Conservation (phyloP, 2,797 vertebrate genomes). For the Okamejei kenojei region DNA sequence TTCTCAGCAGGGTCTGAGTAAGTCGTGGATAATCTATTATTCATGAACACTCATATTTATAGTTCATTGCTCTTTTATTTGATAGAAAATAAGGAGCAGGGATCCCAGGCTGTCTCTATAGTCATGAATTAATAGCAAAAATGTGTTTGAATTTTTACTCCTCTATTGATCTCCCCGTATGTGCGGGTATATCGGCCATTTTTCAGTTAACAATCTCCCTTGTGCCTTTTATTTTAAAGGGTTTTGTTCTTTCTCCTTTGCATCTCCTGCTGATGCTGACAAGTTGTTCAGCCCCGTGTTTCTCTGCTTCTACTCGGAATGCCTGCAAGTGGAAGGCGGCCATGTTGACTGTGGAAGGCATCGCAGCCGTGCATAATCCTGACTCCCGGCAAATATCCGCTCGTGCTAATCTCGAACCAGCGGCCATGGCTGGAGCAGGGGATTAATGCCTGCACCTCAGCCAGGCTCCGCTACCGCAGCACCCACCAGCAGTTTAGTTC, state of each 20-base stretch:
- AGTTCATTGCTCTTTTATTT: conserved; percentile 35
- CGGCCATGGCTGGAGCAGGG: neutral
- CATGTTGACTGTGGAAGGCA: neutral
- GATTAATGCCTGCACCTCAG: neutral
- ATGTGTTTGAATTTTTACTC: conserved; percentile 19
- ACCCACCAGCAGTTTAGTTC: neutral
- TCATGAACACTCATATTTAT: conserved; percentile 28
- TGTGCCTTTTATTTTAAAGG: neutral
- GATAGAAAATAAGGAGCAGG: conserved; percentile 26
- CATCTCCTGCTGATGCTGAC: neutral
- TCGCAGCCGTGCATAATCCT: neutral
- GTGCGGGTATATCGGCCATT: neutral
- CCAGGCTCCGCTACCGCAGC: neutral
- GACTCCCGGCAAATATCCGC: neutral
- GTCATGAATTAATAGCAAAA: conserved; percentile 23
- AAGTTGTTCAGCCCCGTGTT: neutral
- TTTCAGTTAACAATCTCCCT: neutral
- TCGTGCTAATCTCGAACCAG: too few relatives aligned
- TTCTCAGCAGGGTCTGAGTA: conserved; percentile 24
- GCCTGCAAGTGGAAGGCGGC: neutral
- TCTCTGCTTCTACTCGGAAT: neutral
- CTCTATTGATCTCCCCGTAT: neutral
- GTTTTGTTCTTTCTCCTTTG: neutral
- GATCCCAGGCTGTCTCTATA: conserved; percentile 27
- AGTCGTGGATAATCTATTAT: conserved; percentile 30